Evolutionary conservation across 2,797 vertebrate species (phyloP).

Genomic region (Hippopotamyrus pictus): DNA sequence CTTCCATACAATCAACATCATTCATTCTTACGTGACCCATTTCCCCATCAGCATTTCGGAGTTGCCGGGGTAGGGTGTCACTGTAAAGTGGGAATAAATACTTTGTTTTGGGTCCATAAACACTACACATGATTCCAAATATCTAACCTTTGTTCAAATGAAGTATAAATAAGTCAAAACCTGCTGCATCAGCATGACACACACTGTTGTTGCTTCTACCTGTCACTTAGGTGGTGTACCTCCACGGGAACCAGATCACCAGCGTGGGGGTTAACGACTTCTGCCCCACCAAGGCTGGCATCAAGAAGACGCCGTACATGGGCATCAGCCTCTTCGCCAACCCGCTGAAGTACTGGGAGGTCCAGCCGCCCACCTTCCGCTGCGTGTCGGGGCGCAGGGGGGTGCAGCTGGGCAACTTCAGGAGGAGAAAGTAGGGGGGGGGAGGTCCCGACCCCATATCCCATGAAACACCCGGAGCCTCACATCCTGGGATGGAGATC

Average conservation of each 20-base stretch:
- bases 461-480: not conserved
- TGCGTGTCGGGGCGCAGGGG: constrained; percentile 80
- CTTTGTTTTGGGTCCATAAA: not conserved
- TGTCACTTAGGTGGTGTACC: constrained; percentile 77
- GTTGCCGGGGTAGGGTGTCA: not conserved
- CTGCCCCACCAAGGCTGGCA: constrained; percentile 66
- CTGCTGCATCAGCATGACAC: not conserved
- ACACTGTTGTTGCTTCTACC: not conserved
- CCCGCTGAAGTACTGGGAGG: constrained; percentile 87
- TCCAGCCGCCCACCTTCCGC: constrained; percentile 86
- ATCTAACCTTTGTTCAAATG: not conserved
- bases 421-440: constrained; percentile 56
- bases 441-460: not conserved
- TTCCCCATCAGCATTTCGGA: not conserved
- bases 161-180: not conserved
- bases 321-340: constrained; percentile 94
- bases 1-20: not conserved
- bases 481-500: constrained; percentile 29
- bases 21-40: not conserved
- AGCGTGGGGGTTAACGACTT: constrained; percentile 74
- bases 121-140: not conserved
- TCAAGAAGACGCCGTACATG: constrained; percentile 81
- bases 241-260: constrained; percentile 83
- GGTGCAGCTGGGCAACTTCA: constrained; percentile 85
- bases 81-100: not conserved